phyloP scores from a whole-genome alignment of 2,113 vertebrate species.

The Geothlypis trichas region DNA sequence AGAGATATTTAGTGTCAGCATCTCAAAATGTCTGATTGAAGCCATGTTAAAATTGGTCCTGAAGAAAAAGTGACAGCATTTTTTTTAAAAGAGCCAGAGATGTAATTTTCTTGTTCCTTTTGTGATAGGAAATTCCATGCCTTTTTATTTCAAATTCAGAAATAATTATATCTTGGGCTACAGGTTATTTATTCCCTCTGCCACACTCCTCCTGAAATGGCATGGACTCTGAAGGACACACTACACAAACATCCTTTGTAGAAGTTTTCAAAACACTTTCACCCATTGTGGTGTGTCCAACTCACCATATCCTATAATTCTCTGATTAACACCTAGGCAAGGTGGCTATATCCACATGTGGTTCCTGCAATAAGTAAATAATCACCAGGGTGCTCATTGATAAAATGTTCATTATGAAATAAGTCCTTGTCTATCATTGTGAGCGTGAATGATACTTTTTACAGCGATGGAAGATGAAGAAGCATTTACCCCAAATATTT shows the following conservation, averaged over 20 bases:
- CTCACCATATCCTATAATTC: background rate
- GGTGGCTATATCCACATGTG: background rate
- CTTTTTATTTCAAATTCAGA: background rate
- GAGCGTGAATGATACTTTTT: background rate
- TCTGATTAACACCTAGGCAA: background rate
- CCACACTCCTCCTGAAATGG: background rate
- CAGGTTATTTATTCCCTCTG: background rate
- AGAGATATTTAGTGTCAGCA: background rate
- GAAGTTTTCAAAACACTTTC: background rate
- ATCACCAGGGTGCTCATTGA: background rate
- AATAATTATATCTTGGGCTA: background rate
- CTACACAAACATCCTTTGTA: background rate
- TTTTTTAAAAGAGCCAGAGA: background rate
- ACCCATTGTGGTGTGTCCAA: background rate
- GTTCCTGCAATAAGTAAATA: background rate
- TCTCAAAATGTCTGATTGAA: background rate
- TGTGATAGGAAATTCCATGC: background rate
- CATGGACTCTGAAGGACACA: background rate
- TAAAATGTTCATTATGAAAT: background rate
- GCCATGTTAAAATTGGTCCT: background rate
- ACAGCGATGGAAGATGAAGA: background rate
- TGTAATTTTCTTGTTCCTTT: background rate
- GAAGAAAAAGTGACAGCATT: background rate
- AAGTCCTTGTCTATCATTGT: background rate
- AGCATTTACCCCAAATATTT: background rate